phyloP scores from a whole-genome alignment of 2,888 invertebrate species.

The Clistopyga incitator region DNA sequence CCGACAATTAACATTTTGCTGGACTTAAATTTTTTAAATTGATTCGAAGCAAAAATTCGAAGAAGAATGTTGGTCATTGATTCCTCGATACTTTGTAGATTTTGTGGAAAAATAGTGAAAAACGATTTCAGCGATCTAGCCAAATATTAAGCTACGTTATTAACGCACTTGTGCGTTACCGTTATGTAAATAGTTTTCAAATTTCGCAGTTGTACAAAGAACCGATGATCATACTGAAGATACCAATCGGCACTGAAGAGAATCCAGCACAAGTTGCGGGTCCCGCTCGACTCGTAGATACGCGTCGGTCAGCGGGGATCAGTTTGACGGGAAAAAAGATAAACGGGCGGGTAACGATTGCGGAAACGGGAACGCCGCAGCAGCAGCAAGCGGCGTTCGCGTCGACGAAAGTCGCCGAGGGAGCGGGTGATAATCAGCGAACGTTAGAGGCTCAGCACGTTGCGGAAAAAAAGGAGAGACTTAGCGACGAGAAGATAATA shows the following conservation, averaged over 20 bases:
- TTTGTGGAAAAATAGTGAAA: no score
- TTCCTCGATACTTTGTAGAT: no score
- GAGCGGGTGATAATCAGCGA: conserved; percentile 28
- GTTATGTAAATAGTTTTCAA: neutral
- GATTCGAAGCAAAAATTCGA: no score
- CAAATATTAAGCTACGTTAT: no score
- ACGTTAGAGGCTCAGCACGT: conserved; percentile 41
- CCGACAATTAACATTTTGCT: no score
- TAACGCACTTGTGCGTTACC: neutral
- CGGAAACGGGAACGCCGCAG: conserved; percentile 57
- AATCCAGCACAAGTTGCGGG: conserved; percentile 66
- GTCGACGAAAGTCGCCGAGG: conserved; percentile 27
- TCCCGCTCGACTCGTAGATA: conserved; percentile 64
- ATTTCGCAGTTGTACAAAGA: conserved; percentile 81
- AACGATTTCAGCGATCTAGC: no score
- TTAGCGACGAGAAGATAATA: conserved; percentile 82
- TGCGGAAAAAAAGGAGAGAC: conserved; percentile 72
- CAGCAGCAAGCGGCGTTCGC: conserved; percentile 48
- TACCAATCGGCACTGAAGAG: conserved; percentile 74
- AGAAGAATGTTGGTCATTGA: no score
- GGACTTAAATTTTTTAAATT: no score
- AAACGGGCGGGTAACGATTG: conserved; percentile 78
- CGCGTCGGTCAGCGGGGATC: conserved; percentile 63
- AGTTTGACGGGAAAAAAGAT: conserved; percentile 77
- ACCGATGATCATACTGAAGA: conserved; percentile 79